These are phyloP conservation scores for Endotricha flammealis DNA, from an alignment of 2,888 invertebrate species.

Conservation along the genomic window DNA sequence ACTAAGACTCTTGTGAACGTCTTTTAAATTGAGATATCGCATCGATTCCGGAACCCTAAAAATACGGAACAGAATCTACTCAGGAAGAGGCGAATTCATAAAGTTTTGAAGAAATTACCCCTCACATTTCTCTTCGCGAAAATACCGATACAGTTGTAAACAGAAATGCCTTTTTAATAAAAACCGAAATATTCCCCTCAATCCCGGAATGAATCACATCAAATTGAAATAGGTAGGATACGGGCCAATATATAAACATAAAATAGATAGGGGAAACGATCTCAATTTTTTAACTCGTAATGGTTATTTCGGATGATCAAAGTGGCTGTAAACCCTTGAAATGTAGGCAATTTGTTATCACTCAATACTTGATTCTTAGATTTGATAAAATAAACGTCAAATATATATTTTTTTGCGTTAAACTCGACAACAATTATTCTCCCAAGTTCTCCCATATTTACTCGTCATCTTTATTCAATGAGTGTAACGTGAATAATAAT, in stretches of 20 bases:
- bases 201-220: neutral
- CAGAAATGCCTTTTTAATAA: neutral
- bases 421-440: no score
- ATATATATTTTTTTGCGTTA: neutral
- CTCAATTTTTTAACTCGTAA: constrained; percentile 32
- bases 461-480: no score
- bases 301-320: constrained; percentile 35
- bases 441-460: no score
- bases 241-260: constrained; percentile 21
- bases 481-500: no score
- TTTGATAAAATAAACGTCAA: no score
- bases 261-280: constrained; percentile 17
- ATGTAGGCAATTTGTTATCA: constrained; percentile 37
- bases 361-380: constrained; percentile 12
- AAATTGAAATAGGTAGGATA: constrained; percentile 4
- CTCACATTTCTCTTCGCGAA: neutral
- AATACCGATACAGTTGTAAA: neutral
- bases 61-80: no score
- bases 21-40: no score
- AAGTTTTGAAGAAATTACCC: no score
- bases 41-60: no score
- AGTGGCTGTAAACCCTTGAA: constrained; percentile 36
- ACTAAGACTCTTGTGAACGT: no score
- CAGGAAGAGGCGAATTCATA: no score
- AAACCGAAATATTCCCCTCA: neutral